phyloP scores from a whole-genome alignment of 2,888 invertebrate species.

The Rhorus exstirpatorius region DNA sequence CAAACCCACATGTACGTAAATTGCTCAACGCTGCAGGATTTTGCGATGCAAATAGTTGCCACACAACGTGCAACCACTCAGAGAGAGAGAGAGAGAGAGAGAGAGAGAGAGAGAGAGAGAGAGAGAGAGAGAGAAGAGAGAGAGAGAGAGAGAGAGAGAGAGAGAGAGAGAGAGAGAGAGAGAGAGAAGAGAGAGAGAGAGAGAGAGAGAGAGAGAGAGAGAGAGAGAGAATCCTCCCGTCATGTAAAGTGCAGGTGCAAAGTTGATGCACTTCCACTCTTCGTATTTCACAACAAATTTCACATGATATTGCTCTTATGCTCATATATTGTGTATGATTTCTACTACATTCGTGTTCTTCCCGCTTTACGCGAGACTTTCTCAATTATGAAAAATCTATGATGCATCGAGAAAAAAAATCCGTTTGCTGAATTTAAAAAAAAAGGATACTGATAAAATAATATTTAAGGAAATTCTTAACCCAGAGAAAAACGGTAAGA shows the following conservation, averaged over 20 bases:
- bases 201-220: neutral
- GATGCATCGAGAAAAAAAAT: no score
- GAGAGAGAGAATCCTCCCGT: neutral
- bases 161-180: neutral
- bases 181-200: neutral
- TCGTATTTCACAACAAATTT: conserved; percentile 18
- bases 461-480: no score
- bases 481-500: no score
- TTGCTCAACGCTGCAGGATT: conserved; percentile 58
- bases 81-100: neutral
- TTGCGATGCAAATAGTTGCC: conserved; percentile 41
- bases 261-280: neutral
- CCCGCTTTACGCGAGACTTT: neutral
- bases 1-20: conserved; percentile 71
- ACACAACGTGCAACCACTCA: conserved; percentile 15
- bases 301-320: neutral
- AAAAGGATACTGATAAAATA: no score
- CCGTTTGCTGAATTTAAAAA: no score
- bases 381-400: no score
- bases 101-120: neutral
- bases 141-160: conserved; percentile 3
- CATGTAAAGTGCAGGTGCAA: conserved; percentile 14
- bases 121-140: neutral
- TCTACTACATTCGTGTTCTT: neutral
- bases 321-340: conserved; percentile 6